A percentile compares a stretch with the other conserved stretches of the same genome.
Evolutionary conservation across 2,797 vertebrate genomes (phyloP).

Genomic region (Florisuga fusca): DNA sequence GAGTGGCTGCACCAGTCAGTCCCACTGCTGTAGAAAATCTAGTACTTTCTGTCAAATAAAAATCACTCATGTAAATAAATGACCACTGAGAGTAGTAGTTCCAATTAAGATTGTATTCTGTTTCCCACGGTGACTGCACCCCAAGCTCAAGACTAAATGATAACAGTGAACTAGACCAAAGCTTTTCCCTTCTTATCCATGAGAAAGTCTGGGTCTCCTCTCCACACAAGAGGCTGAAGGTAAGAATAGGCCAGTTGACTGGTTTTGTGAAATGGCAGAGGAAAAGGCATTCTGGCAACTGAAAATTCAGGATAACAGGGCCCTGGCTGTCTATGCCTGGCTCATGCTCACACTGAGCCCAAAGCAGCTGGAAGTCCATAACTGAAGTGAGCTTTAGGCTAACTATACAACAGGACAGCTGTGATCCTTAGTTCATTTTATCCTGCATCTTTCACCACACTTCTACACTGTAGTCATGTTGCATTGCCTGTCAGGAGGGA

Average conservation of each 20-base stretch:
- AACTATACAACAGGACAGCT: not conserved
- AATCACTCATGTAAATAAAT: not conserved
- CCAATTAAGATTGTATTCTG: not conserved
- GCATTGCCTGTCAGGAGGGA: not conserved
- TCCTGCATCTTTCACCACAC: not conserved
- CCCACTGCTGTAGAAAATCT: not conserved
- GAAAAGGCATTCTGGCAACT: not conserved
- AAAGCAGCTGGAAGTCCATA: not conserved
- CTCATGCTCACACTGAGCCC: not conserved
- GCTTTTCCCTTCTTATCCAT: not conserved
- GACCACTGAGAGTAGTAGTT: not conserved
- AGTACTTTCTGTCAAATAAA: not conserved
- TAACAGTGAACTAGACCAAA: not conserved
- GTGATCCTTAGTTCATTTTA: not conserved
- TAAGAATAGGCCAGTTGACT: not conserved
- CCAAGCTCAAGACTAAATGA: not conserved
- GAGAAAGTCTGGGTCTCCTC: not conserved
- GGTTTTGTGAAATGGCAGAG: not conserved
- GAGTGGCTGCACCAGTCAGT: not conserved
- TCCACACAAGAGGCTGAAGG: accelerated
- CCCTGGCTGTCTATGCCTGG: not conserved
- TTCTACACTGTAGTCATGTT: not conserved
- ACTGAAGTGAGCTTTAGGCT: not conserved
- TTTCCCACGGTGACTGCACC: not conserved
- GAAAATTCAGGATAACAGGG: not conserved